Evolutionary conservation across 2,888 invertebrate species (phyloP), one percentile per base, ranked within the genome.

Genomic region (Ormia ochracea): DNA sequence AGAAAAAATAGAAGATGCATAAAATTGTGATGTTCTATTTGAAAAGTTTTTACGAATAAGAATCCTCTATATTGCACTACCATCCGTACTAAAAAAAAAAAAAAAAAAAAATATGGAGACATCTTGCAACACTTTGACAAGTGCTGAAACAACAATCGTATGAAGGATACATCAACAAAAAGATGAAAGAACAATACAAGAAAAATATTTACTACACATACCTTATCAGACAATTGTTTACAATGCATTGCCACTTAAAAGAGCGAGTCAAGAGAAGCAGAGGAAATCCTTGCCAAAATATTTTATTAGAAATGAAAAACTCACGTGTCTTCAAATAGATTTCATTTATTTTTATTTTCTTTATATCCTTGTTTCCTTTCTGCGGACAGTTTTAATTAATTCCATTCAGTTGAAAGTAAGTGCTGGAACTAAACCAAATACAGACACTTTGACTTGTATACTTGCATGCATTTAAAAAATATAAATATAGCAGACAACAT

Each of bases 141-240:
- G 54, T 56, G 45, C 52, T 45, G 59, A 14, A 43, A 38, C 9
- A 5, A 38, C 36, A 17, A 26, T 23, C 26, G 26, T 26, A 23
- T 3, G 58, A 65, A 50, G 58, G 23, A 23, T 31, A 56, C 14
- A 17, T 9, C n/a, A 63, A 19, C 9, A 43, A 59, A 23, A 66
- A 59, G 21, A 45, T 63, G 33, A 70, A 58, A 36, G 45, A 65
- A 63, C 43, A 56, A 41, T 56, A 50, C 52, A 52, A 12, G 58
- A 63, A 63, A 77, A 59, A 66, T 58, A 48, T 65, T 65, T 72
- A 72, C 43, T 61, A 61, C 66, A 45, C 12, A 77, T 76, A 79
- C 73, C 68, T 77, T 82, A 79, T 81, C 76, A 79, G 79, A 65
- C 81, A 81, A 81, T 79, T 79, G 79, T 73, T 79, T 77, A 79